Percentiles rank a stretch among this genome's conserved stretches.
Evolutionary conservation across 1,140 invertebrate species (phyloP).

Genomic region (Hycleus cichorii): DNA sequence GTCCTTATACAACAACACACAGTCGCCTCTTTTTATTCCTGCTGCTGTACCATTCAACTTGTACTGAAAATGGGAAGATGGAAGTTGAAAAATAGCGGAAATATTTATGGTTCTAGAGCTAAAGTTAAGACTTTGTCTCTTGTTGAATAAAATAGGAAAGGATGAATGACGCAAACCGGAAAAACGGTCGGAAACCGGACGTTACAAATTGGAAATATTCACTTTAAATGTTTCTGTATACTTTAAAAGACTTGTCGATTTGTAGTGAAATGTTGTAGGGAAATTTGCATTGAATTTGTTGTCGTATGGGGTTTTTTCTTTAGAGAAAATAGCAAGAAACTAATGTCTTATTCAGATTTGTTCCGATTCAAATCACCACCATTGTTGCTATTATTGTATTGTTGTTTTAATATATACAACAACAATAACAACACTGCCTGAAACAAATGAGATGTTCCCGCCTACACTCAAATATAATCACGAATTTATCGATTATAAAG

Average conservation of each 20-base stretch:
- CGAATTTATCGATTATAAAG: conserved; percentile 21
- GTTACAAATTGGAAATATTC: no score
- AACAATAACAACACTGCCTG: not conserved
- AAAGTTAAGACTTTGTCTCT: no score
- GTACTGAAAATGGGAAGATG: not conserved
- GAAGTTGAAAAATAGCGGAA: conserved; percentile 15
- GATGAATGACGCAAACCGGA: no score
- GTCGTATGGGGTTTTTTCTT: not conserved
- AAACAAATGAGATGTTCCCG: conserved; percentile 15
- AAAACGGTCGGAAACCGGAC: no score
- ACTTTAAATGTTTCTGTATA: no score
- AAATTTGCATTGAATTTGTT: conserved; percentile 15
- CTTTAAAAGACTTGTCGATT: no score
- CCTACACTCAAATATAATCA: conserved; percentile 18
- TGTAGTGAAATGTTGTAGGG: no score
- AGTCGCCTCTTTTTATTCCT: not conserved
- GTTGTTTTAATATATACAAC: not conserved
- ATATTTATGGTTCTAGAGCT: not conserved
- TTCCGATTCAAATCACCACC: not conserved
- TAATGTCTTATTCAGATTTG: no score
- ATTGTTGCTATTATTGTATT: conserved; percentile 6
- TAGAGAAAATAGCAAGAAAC: not conserved
- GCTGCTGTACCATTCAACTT: no score
- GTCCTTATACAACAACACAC: not conserved
- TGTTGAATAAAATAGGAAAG: no score